Evolutionary conservation across 2,113 vertebrate species (phyloP), one percentile per base, ranked within the genome.

Genomic region (Cottus gobio): DNA sequence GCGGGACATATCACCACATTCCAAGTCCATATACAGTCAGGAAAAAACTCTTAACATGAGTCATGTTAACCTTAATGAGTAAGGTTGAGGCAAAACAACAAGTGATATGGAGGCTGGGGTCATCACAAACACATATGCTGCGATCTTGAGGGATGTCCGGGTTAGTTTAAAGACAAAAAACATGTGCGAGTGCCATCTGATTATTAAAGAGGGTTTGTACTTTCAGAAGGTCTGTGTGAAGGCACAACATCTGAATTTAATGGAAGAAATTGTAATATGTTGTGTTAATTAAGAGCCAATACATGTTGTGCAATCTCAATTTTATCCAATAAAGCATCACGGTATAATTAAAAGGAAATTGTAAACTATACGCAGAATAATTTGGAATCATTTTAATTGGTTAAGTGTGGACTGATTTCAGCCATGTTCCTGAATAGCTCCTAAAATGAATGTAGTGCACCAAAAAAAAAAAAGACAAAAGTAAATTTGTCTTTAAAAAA

Each of bases 401-500:
- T 81, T 54, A 63, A 57, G 44, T 2, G 36, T 66, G 62, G 70
- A 82, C 79, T 80, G 26, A 63, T 79, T 85, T 87, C 57, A 58
- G 62, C 64, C 66, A 44, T 56, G 46, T 71, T 86, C 71, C 44
- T 75, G 72, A 84, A 16, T 42, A 36, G 79, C 80, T 90, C 71
- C 13, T 18, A 71, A 74, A 91, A 84, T 58, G 78, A 52, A 79
- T 79, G 80, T 71, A 85, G 42, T 31, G n/a, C 52, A 56, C 31
- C 36, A 93, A 93, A 82, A 94, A 95, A 96, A 95, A 95, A 85
- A 93, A 90, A 86, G 34, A 34, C 2, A 39, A 87, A 28, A 24
- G 11, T 60, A 2, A 30, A 67, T 66, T 36, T 70, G 60, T 65
- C 50, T 30, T 37, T 20, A 39, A 16, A 72, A 72, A 15, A 44